phyloP scores from a whole-genome alignment of 2,797 vertebrate genomes.

The Chelon auratus region DNA sequence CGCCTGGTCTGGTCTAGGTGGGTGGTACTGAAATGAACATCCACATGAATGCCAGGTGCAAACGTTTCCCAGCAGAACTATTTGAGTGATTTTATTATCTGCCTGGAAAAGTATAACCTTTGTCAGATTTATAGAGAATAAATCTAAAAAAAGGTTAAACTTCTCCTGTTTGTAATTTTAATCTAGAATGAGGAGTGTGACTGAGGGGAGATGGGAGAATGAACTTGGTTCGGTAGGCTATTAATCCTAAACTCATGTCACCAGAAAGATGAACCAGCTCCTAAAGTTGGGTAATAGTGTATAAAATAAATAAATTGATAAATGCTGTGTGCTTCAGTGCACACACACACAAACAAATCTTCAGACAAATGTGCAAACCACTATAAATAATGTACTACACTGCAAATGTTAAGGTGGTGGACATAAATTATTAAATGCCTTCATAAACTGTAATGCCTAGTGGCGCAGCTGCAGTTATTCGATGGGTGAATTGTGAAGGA shows the following conservation, averaged over 20 bases:
- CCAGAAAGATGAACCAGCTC: no score
- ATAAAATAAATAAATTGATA: not conserved
- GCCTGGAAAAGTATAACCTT: not conserved
- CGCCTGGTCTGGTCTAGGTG: no score
- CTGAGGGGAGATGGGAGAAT: not conserved
- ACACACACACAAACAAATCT: not conserved
- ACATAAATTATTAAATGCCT: constrained; percentile 9
- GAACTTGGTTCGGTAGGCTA: no score
- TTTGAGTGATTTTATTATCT: not conserved
- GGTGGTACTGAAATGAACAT: no score
- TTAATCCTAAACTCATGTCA: no score
- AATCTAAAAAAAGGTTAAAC: no score
- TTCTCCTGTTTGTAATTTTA: not conserved
- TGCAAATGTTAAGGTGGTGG: not conserved
- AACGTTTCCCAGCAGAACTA: no score
- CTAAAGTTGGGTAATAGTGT: no score
- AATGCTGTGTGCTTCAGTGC: not conserved
- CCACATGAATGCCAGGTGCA: no score
- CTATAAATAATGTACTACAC: not conserved
- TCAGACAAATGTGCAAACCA: not conserved
- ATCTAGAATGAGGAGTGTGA: not conserved
- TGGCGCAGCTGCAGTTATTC: not conserved
- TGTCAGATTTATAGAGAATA: no score
- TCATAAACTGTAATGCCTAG: constrained; percentile 6
- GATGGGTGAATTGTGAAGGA: not conserved